These are phyloP conservation scores for Apamea sordens DNA, from an alignment of 2,888 invertebrate genomes.

Conservation along the genomic window DNA sequence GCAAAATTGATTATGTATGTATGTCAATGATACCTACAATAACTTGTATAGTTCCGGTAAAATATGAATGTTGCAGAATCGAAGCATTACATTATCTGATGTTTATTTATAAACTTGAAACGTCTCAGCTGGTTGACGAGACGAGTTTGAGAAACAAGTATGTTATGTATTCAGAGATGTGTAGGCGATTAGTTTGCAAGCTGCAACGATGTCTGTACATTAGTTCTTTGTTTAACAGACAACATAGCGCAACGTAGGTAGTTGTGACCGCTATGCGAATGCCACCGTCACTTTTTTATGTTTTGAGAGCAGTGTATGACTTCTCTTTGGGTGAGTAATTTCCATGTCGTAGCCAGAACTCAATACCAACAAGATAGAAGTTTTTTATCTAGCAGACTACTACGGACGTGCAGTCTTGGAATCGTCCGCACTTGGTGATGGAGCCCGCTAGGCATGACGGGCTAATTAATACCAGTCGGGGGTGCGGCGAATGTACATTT, in stretches of 20 bases:
- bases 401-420: no score
- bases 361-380: no score
- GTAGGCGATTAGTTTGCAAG: constrained; percentile 34
- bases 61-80: constrained; percentile 30
- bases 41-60: constrained; percentile 8
- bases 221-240: constrained; percentile 23
- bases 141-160: constrained; percentile 27
- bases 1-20: constrained; percentile 33
- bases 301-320: not conserved
- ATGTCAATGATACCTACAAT: constrained; percentile 27
- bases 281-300: not conserved
- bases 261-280: not conserved
- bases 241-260: constrained; percentile 8
- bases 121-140: constrained; percentile 33
- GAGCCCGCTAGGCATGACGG: no score
- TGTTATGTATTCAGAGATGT: constrained; percentile 31
- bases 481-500: no score
- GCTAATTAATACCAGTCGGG: no score
- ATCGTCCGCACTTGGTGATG: no score
- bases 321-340: not conserved
- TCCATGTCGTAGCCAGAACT: not conserved
- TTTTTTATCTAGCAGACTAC: no score
- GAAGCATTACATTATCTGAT: constrained; percentile 33
- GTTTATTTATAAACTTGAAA: constrained; percentile 52
- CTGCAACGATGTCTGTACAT: constrained; percentile 20